phyloP scores from a whole-genome alignment of 1,140 invertebrate genomes.

The Ceratosolen fusciceps region DNA sequence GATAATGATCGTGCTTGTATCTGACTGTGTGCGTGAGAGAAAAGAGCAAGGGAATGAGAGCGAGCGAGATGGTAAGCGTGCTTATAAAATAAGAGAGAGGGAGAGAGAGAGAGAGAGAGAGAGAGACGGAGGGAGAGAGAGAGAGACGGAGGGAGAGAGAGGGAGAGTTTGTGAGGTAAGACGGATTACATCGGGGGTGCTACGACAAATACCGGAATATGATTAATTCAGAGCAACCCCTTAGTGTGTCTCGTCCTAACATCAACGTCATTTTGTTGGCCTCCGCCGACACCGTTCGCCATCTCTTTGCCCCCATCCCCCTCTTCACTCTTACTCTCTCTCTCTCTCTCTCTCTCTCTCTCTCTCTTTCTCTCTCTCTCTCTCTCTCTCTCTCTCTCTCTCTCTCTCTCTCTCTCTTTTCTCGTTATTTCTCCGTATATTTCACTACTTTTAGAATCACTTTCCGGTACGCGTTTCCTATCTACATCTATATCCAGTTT shows the following conservation, averaged over 20 bases:
- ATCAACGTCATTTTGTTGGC: constrained; percentile 6
- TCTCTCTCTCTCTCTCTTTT: not conserved
- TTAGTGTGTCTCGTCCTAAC: constrained; percentile 47
- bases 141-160: constrained; percentile 61
- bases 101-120: constrained; percentile 63
- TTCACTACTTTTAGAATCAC: no score
- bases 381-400: not conserved
- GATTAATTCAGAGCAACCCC: constrained; percentile 71
- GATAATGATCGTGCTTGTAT: no score
- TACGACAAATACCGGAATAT: constrained; percentile 72
- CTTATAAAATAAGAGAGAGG: no score
- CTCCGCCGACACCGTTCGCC: constrained; percentile 31
- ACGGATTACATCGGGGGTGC: constrained; percentile 70
- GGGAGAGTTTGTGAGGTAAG: constrained; percentile 69
- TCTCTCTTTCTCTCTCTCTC: not conserved
- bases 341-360: not conserved
- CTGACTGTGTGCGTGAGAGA: no score
- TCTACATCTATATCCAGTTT: no score
- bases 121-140: constrained; percentile 64
- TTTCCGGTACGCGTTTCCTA: no score
- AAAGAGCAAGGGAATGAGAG: constrained; percentile 66
- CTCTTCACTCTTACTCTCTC: not conserved
- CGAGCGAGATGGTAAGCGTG: constrained; percentile 50
- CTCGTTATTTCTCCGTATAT: not conserved
- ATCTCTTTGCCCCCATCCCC: not conserved